Evolutionary conservation across 2,113 vertebrate species (phyloP), one percentile per base, ranked within the genome.

Genomic region (Syngnathus typhle): DNA sequence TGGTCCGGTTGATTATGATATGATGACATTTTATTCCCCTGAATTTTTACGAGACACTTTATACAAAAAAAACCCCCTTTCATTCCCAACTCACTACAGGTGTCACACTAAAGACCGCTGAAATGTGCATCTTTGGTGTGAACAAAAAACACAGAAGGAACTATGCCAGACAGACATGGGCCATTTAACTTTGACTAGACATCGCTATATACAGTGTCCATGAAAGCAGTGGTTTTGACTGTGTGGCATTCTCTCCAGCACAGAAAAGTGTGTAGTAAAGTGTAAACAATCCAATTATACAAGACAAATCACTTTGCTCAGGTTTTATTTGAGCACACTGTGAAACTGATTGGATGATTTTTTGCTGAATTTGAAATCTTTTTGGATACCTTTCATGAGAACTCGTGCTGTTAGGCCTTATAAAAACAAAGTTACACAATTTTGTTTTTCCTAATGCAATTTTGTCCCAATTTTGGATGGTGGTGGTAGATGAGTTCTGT

Each of bases 281-380:
- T 71, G 75, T 84, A 90, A 89, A 88, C 87, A 88, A 71, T 88
- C 85, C 68, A 79, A 84, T 81, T 87, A 86, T 77, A 68, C 65
- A 73, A 71, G 67, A 85, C 70, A 85, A 85, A 82, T 84, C 70
- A 72, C 75, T 80, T 76, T 73, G 62, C 63, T 79, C 69, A 79
- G 71, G 71, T 72, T 77, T 79, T 67, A 84, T 75, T 83, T 76
- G 76, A 69, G 82, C 82, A 78, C 61, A 72, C 51, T 76, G 84
- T 89, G 88, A 90, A 91, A 85, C 75, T 69, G 67, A 73, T 73
- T 79, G 64, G 67, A 69, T 77, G 79, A 78, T 47, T 75, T 83
- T 83, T 74, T 78, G 46, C 71, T 70, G 66, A 88, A 87, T 84
- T 87, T 75, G 36, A 75, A 81, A 52, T 27, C 72, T 6, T 73